These are phyloP conservation scores for Platyrinchus mystaceus DNA, from an alignment of 2,797 vertebrate species.

Conservation along the genomic window DNA sequence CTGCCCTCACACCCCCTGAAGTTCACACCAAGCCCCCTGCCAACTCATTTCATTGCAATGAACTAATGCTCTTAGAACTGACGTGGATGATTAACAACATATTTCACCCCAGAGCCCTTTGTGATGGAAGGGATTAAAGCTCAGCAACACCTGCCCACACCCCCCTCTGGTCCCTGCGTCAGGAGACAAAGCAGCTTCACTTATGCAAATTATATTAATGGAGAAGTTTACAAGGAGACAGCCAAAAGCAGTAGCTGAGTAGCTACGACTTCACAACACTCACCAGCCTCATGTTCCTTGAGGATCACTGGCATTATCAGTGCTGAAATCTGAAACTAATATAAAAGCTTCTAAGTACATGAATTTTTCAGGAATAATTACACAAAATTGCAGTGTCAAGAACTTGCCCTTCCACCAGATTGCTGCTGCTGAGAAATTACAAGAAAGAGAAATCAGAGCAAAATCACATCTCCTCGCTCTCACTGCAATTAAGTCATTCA, in stretches of 20 bases:
- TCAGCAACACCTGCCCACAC: not conserved
- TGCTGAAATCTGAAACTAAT: slow-evolving; percentile 11
- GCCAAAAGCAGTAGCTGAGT: not conserved
- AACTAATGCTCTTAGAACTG: not conserved
- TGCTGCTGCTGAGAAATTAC: not conserved
- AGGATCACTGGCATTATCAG: not conserved
- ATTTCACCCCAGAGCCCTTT: not conserved
- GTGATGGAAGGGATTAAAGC: not conserved
- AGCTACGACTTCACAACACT: not conserved
- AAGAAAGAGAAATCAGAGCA: not conserved
- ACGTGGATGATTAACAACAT: not conserved
- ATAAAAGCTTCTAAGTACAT: slow-evolving; percentile 31
- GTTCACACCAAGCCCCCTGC: not conserved
- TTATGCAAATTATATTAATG: not conserved
- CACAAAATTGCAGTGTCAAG: not conserved
- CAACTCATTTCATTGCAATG: not conserved
- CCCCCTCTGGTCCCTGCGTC: not conserved
- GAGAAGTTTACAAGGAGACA: not conserved
- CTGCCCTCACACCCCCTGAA: not conserved
- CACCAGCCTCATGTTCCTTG: not conserved
- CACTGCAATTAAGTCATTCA: not conserved
- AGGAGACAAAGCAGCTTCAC: not conserved
- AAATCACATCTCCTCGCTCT: not conserved
- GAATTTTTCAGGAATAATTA: slow-evolving; percentile 41
- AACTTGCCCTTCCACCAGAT: slow-evolving; percentile 33